Evolutionary conservation across 2,888 invertebrate genomes (phyloP).

Genomic region (Embidobia sp.): DNA sequence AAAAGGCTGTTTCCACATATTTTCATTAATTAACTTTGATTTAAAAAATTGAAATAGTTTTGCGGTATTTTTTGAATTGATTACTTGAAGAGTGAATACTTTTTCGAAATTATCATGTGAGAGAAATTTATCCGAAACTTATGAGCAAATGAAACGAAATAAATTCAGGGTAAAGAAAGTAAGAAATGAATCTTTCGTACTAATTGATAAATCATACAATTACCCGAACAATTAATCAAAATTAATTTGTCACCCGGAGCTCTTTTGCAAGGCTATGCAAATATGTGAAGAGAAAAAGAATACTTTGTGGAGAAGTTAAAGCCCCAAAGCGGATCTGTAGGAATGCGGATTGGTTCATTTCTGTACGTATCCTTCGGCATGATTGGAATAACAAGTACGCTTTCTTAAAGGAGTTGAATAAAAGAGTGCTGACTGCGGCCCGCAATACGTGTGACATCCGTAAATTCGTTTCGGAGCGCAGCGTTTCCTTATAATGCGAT

Average conservation of each 20-base stretch:
- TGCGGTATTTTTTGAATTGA: too few relatives aligned
- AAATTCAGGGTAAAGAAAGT: too few relatives aligned
- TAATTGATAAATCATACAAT: conserved; percentile 49
- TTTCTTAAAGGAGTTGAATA: conserved; percentile 38
- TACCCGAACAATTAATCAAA: conserved; percentile 39
- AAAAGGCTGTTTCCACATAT: too few relatives aligned
- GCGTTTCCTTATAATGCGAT: too few relatives aligned
- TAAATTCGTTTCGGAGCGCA: too few relatives aligned
- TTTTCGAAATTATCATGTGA: neutral
- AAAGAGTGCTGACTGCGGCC: conserved; percentile 28
- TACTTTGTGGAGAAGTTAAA: conserved; percentile 23
- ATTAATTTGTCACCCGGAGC: conserved; percentile 50
- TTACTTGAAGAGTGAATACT: too few relatives aligned
- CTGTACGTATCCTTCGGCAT: conserved; percentile 47
- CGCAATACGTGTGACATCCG: conserved; percentile 31
- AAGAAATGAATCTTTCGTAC: conserved; percentile 8
- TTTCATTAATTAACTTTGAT: too few relatives aligned
- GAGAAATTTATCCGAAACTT: too few relatives aligned
- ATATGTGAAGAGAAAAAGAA: conserved; percentile 30
- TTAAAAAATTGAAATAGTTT: too few relatives aligned
- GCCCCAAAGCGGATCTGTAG: conserved; percentile 44
- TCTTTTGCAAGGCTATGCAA: conserved; percentile 37
- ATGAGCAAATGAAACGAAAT: too few relatives aligned
- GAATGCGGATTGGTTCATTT: conserved; percentile 59
- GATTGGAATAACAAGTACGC: conserved; percentile 49